Percentiles rank a stretch among this genome's conserved stretches.
phyloP scores from a whole-genome alignment of 92 coral and sea anemone species.

The Zoanthus sansibaricus region DNA sequence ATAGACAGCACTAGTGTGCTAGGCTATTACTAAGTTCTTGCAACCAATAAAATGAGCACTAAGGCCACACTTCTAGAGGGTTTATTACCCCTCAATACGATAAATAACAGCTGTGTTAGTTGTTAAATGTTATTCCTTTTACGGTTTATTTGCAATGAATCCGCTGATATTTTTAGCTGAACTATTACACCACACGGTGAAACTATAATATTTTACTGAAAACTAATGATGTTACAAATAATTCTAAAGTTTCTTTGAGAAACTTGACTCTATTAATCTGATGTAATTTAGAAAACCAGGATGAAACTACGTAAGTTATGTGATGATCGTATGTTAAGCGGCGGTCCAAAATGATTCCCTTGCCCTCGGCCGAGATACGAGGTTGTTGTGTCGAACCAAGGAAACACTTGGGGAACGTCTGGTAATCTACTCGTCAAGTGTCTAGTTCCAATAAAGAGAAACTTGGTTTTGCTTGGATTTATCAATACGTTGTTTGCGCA shows the following conservation, averaged over 20 bases:
- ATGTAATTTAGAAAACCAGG: slow-evolving; percentile 49
- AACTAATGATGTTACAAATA: slow-evolving; percentile 17
- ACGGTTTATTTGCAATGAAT: too few species aligned
- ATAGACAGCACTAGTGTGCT: too few species aligned
- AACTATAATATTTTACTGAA: too few species aligned
- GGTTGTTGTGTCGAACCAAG: slow-evolving; percentile 34
- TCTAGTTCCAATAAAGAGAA: slow-evolving; percentile 37
- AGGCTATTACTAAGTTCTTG: too few species aligned
- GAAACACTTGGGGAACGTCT: slow-evolving; percentile 11
- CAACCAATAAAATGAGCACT: too few species aligned
- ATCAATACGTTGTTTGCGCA: slow-evolving; percentile 4
- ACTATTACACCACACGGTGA: slow-evolving; percentile 24
- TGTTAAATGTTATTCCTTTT: too few species aligned
- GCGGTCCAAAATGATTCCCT: slow-evolving; percentile 59
- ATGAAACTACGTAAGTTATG: slow-evolving; percentile 40
- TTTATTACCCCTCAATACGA: too few species aligned
- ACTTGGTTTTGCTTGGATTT: slow-evolving; percentile 45
- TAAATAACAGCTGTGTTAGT: not conserved
- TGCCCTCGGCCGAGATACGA: slow-evolving; percentile 50
- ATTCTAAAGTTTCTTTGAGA: slow-evolving; percentile 29
- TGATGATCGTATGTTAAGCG: slow-evolving; percentile 53
- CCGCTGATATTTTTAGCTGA: not conserved
- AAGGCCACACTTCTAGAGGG: too few species aligned
- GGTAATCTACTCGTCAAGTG: slow-evolving; percentile 32
- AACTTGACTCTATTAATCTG: slow-evolving; percentile 3